phyloP scores from a whole-genome alignment of 2,113 vertebrate species.

The Jaculus jaculus region DNA sequence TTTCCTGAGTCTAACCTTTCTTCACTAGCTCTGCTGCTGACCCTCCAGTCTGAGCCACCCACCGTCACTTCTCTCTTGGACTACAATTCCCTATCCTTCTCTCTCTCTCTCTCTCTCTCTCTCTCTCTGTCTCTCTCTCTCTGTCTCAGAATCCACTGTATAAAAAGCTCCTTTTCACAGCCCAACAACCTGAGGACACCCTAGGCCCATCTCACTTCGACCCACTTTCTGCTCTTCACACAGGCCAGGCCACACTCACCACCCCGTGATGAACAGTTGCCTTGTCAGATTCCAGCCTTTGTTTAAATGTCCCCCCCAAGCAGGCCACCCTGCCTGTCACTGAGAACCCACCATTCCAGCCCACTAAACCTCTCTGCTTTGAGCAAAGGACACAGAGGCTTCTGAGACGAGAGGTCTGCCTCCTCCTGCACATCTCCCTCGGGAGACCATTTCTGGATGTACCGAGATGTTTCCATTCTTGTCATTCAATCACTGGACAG shows the following conservation, averaged over 20 bases:
- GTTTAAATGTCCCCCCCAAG: neutral
- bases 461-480: neutral
- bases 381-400: too few species aligned
- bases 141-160: too few species aligned
- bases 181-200: neutral
- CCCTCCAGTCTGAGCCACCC: neutral
- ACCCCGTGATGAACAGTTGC: neutral
- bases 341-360: neutral
- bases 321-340: neutral
- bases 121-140: too few species aligned
- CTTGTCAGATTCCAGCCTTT: neutral
- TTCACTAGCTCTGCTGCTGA: too few species aligned
- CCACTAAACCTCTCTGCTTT: neutral
- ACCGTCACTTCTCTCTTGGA: neutral
- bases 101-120: too few species aligned
- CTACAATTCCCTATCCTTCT: neutral
- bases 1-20: neutral
- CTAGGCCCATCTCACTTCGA: too few species aligned
- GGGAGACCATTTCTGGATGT: neutral
- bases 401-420: accelerated
- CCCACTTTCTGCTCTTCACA: neutral
- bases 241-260: accelerated
- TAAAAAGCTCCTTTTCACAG: neutral
- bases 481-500: neutral
- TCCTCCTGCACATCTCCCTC: neutral